Evolutionary conservation across 2,113 vertebrate species (phyloP).

Genomic region (Heteronetta atricapilla): DNA sequence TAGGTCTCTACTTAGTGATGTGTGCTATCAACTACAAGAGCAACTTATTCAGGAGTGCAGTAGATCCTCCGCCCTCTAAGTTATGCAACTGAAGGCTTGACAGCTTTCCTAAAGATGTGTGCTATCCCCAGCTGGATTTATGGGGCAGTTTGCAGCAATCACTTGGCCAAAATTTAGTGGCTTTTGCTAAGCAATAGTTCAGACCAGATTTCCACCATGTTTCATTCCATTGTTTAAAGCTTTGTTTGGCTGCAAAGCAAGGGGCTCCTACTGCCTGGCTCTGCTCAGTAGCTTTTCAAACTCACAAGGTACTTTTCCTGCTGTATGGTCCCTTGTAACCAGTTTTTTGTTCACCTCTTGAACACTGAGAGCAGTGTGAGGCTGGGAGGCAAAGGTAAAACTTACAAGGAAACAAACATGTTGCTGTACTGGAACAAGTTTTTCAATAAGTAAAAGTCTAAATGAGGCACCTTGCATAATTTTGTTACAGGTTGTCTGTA

Average conservation of each 20-base stretch:
- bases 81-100: neutral
- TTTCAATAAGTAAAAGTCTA: neutral
- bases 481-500: neutral
- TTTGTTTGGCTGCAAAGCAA: neutral
- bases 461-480: neutral
- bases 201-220: neutral
- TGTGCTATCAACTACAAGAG: neutral
- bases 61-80: neutral
- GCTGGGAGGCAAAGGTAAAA: neutral
- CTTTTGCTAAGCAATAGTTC: neutral
- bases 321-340: neutral
- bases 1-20: neutral
- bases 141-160: neutral
- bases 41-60: neutral
- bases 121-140: neutral
- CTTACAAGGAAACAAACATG: neutral
- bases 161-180: neutral
- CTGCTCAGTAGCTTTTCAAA: neutral
- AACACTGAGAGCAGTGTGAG: neutral
- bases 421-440: neutral
- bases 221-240: neutral
- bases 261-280: neutral
- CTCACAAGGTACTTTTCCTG: accelerated
- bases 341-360: neutral
- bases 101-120: neutral